phyloP scores from a whole-genome alignment of 2,113 vertebrate species.

The Pachyramphus minor region DNA sequence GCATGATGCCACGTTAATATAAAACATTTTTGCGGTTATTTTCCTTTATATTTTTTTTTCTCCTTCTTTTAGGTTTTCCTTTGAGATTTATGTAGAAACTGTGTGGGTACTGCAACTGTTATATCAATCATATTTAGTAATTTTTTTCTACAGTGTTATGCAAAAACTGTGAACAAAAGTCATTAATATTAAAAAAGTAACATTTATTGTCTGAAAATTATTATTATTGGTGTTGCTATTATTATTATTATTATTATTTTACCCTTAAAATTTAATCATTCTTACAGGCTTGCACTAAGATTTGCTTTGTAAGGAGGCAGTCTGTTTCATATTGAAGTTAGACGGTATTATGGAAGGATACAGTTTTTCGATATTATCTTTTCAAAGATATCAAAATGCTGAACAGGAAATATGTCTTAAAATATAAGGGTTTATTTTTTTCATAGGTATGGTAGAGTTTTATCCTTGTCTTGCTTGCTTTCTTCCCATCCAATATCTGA shows the following conservation, averaged over 20 bases:
- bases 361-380: slow-evolving; percentile 1
- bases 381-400: slow-evolving; percentile 19
- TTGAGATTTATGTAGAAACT: slow-evolving; percentile 38
- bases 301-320: not conserved
- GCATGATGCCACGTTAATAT: slow-evolving; percentile 11
- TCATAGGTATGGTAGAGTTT: not conserved
- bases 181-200: not conserved
- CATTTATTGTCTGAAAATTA: not conserved
- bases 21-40: slow-evolving; percentile 49
- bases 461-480: not conserved
- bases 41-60: slow-evolving; percentile 36
- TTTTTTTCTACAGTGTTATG: not conserved
- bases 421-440: not conserved
- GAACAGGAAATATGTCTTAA: not conserved
- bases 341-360: not conserved
- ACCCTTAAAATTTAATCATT: not conserved
- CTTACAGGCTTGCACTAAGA: not conserved
- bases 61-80: slow-evolving; percentile 37
- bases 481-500: not conserved
- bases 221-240: not conserved
- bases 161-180: not conserved
- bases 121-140: slow-evolving; percentile 32
- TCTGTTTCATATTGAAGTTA: not conserved
- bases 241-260: not conserved
- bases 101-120: slow-evolving; percentile 4